Base-by-base conservation (phyloP, 2,797 vertebrate species). In the Zenarchopterus dispar region DNA sequence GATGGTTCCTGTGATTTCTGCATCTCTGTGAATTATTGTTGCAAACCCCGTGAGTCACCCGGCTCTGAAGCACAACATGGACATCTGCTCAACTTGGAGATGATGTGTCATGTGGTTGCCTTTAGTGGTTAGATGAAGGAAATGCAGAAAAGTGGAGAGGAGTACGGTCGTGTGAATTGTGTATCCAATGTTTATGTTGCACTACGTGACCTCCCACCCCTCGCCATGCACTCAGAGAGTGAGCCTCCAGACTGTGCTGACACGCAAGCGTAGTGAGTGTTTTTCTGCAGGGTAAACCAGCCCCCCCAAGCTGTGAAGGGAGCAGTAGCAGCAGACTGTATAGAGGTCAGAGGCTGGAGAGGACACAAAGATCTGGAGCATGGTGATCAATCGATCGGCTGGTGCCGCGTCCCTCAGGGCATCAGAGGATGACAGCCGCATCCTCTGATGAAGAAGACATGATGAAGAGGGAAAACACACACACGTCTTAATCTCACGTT, bases 331-430 rank as follows among this genome's bases (percentile, higher is more conserved):
- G 75, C 22, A 0, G 65, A 80, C 77, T 63, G 82, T 53, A 9
- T 26, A 61, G 65, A 77, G 88, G 89, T 86, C 83, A 85, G 28
- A 75, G 82, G 74, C 67, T 23, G 6, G 56, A 57, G 58, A 22
- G 67, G 75, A 75, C 70, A 77, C 58, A 66, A 53, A 66, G 71
- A 75, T 81, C 36, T 23, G 73, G 61, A 51, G 21, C 41, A 44
- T 1, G 26, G 62, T 43, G 73, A 88, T 86, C 84, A 75, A 84
- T 88, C 46, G 65, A 84, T 79, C 6, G 67, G 44, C 47, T 52
- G 33, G 21, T 48, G 36, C 36, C 11, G 36, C 6, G n/a, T 68
- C 76, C 75, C 81, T 75, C 44, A 1, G 62, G 82, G 67, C 68
- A 2, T 5, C 52, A 45, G 21, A 80, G 72, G 80, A 85, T 73